Percentiles rank a stretch among this genome's conserved stretches.
phyloP scores from a whole-genome alignment of 2,113 vertebrate species.

The Sprattus sprattus region DNA sequence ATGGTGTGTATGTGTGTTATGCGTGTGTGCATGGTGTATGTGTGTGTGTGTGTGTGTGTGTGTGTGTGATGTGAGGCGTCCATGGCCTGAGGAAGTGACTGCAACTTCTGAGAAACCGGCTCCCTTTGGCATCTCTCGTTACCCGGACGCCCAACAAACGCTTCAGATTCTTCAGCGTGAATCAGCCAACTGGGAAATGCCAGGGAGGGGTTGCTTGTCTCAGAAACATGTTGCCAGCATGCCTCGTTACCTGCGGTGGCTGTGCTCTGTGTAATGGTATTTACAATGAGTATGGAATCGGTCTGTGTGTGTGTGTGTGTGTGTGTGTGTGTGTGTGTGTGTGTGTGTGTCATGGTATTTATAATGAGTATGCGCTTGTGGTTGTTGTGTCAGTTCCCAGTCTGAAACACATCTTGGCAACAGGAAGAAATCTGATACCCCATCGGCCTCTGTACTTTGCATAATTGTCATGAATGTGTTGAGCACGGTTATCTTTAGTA shows the following conservation, averaged over 20 bases:
- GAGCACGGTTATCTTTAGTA: background rate
- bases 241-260: background rate
- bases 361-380: background rate
- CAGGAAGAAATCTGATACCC: background rate
- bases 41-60: slow-evolving; percentile 1
- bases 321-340: too few species aligned
- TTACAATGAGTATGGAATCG: background rate
- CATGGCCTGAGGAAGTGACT: background rate
- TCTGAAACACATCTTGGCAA: background rate
- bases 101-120: background rate
- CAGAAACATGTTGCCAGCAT: background rate
- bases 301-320: too few species aligned
- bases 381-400: background rate
- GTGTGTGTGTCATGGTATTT: background rate
- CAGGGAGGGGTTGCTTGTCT: background rate
- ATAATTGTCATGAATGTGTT: background rate
- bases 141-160: background rate
- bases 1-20: background rate
- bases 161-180: background rate
- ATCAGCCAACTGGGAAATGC: background rate
- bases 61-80: background rate
- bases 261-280: background rate
- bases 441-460: background rate
- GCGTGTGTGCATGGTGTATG: background rate
- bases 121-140: background rate